Conservation (phyloP, 1,140 invertebrate species). For the Bombus vancouverensis region DNA sequence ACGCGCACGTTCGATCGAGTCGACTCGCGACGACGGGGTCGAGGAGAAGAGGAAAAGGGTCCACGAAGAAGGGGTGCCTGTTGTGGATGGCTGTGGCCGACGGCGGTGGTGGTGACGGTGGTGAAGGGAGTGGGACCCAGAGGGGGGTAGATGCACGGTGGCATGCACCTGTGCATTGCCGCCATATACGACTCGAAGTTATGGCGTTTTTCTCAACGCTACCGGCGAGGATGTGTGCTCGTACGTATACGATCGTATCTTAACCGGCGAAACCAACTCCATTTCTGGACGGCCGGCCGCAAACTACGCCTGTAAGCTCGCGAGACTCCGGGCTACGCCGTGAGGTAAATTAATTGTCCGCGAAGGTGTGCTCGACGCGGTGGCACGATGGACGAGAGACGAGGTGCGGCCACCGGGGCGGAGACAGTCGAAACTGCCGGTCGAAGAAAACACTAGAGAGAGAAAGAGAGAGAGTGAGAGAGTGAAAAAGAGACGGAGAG, state of each 20-base stretch:
- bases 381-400: constrained; percentile 33
- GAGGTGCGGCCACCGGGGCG: neutral
- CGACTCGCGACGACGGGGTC: constrained; percentile 34
- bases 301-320: constrained; percentile 52
- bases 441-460: neutral
- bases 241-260: constrained; percentile 76
- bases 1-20: constrained; percentile 68
- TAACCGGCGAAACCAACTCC: constrained; percentile 78
- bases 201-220: constrained; percentile 79
- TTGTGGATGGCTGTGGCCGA: neutral
- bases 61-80: constrained; percentile 33
- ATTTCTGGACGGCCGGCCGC: constrained; percentile 75
- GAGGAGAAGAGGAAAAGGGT: constrained; percentile 57
- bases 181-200: constrained; percentile 79
- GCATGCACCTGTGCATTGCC: constrained; percentile 79
- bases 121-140: constrained; percentile 43
- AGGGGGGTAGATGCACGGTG: constrained; percentile 63
- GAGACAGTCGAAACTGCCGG: constrained; percentile 10
- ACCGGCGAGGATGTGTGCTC: constrained; percentile 53
- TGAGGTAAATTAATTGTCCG: constrained; percentile 76
- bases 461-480: constrained; percentile 6
- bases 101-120: constrained; percentile 19
- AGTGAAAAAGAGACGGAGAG: neutral
- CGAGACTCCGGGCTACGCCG: constrained; percentile 55
- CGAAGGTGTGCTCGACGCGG: constrained; percentile 54